Evolutionary conservation across 2,888 invertebrate genomes (phyloP).

Genomic region (Carterocephalus palaemon): DNA sequence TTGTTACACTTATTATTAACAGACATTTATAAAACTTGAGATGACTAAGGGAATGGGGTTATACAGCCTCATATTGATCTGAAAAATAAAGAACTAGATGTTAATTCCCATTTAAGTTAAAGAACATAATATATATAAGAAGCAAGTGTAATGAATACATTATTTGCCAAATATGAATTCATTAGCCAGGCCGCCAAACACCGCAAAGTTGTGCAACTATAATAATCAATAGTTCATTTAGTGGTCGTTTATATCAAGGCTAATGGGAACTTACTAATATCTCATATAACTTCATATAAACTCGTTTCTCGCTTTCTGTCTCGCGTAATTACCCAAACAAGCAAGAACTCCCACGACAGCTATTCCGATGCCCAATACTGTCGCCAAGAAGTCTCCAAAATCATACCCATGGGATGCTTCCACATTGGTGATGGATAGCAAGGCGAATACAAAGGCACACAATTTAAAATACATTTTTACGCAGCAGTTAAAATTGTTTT

Average conservation of each 20-base stretch:
- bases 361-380: conserved; percentile 80
- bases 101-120: neutral
- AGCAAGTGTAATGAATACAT: conserved; percentile 1
- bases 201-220: neutral
- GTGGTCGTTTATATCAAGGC: neutral
- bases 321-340: conserved; percentile 83
- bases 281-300: conserved; percentile 53
- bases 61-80: conserved; percentile 7
- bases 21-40: neutral
- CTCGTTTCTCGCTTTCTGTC: conserved; percentile 78
- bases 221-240: neutral
- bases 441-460: conserved; percentile 53
- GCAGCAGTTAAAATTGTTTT: conserved; percentile 5
- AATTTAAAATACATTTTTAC: conserved; percentile 60
- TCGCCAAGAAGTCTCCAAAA: conserved; percentile 83
- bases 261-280: conserved; percentile 38
- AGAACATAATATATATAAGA: too few species aligned
- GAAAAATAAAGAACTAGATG: neutral
- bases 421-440: conserved; percentile 59
- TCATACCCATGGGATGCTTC: conserved; percentile 79
- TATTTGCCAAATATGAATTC: neutral
- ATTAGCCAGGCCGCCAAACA: neutral
- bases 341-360: conserved; percentile 81
- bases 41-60: neutral
- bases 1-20: neutral